These are phyloP conservation scores for Chydorus sphaericus DNA, from an alignment of 2,888 invertebrate genomes.

Conservation along the genomic window DNA sequence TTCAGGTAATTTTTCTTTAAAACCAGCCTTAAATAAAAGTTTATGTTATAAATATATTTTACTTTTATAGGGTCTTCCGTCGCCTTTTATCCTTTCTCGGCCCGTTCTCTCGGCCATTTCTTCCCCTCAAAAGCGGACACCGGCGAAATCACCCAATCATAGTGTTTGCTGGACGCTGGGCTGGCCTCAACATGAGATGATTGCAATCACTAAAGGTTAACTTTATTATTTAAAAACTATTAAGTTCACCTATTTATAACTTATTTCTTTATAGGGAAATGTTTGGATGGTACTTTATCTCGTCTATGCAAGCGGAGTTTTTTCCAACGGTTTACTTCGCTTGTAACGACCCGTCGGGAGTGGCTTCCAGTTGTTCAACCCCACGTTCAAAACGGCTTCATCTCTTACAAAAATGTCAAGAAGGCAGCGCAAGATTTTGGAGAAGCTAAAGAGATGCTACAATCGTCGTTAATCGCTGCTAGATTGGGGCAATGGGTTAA, in stretches of 20 bases:
- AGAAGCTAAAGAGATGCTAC: constrained; percentile 56
- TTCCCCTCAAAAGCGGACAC: constrained; percentile 67
- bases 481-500: constrained; percentile 79
- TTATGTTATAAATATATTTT: background rate
- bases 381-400: background rate
- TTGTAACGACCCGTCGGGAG: background rate
- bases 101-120: constrained; percentile 69
- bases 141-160: constrained; percentile 81
- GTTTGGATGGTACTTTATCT: constrained; percentile 59
- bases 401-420: background rate
- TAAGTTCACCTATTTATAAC: no score
- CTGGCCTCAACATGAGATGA: constrained; percentile 51
- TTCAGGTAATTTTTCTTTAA: constrained; percentile 1
- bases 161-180: constrained; percentile 70
- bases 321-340: constrained; percentile 43
- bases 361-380: background rate
- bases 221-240: constrained; percentile 56
- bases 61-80: constrained; percentile 54
- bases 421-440: constrained; percentile 7
- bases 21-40: background rate
- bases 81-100: constrained; percentile 65
- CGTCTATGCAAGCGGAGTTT: constrained; percentile 62
- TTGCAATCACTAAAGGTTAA: constrained; percentile 59
- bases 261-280: constrained; percentile 61
- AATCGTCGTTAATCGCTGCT: constrained; percentile 63